Evolutionary conservation across 2,113 vertebrate genomes (phyloP).

Genomic region (Trematocara variabile): DNA sequence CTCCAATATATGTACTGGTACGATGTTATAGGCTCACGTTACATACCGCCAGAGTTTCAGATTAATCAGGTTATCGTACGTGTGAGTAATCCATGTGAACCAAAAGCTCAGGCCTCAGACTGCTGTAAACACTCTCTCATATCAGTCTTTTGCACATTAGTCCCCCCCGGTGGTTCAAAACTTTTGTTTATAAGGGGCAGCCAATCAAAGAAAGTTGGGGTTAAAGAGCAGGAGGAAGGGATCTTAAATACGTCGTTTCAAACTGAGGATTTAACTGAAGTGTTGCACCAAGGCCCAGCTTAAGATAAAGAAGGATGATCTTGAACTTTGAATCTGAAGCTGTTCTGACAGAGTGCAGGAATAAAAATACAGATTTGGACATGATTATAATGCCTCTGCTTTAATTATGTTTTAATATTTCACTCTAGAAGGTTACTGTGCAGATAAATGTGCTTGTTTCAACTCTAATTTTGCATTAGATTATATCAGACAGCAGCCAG

Average conservation of each 20-base stretch:
- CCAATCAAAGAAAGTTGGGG: background rate
- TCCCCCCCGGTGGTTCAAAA: accelerated
- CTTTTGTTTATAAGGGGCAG: background rate
- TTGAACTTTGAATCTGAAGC: background rate
- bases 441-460: background rate
- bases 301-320: background rate
- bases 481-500: background rate
- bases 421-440: background rate
- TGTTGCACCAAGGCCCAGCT: accelerated
- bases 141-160: background rate
- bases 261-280: background rate
- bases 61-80: background rate
- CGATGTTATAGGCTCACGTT: background rate
- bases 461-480: background rate
- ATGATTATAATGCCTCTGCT: background rate
- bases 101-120: background rate
- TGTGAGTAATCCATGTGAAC: background rate
- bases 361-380: background rate
- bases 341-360: background rate
- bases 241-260: background rate
- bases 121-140: background rate
- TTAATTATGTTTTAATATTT: background rate
- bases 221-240: background rate
- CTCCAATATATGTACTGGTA: background rate
- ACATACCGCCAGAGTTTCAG: background rate